These are phyloP conservation scores for Numenius arquata DNA, from an alignment of 2,113 vertebrate genomes.

Conservation along the genomic window DNA sequence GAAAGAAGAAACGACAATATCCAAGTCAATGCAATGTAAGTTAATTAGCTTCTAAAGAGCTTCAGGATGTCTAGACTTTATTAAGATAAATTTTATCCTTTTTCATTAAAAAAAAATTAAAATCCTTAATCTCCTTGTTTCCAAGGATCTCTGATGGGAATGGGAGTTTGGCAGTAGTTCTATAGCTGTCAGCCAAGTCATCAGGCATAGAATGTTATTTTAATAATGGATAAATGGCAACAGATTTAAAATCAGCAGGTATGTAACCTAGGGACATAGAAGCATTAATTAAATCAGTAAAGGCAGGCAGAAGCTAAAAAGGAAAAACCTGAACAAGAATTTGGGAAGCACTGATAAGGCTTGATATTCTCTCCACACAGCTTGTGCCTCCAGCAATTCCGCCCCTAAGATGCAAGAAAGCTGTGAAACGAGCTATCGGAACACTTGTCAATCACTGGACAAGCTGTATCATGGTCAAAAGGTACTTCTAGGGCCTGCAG, in stretches of 20 bases:
- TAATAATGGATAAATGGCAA: slow-evolving; percentile 56
- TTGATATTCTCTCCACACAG: slow-evolving; percentile 16
- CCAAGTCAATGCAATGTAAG: background rate
- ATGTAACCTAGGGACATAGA: slow-evolving; percentile 58
- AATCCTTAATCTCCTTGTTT: background rate
- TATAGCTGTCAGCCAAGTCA: slow-evolving; percentile 8
- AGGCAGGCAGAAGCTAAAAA: slow-evolving; percentile 28
- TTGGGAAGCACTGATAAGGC: slow-evolving; percentile 53
- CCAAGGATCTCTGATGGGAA: background rate
- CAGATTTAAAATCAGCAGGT: slow-evolving; percentile 59
- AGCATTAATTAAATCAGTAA: slow-evolving; percentile 67
- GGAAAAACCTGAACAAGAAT: slow-evolving; percentile 42
- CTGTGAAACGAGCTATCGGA: slow-evolving; percentile 20
- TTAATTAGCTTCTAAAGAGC: background rate
- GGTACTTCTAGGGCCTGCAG: slow-evolving; percentile 18
- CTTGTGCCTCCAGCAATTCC: slow-evolving; percentile 29
- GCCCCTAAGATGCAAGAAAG: background rate
- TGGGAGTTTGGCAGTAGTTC: background rate
- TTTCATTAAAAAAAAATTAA: background rate
- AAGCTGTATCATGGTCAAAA: slow-evolving; percentile 15
- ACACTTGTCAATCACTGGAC: slow-evolving; percentile 55
- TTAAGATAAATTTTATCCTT: background rate
- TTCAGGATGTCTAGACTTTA: background rate
- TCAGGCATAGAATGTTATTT: background rate
- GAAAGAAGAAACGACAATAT: background rate